A percentile compares a stretch with the other conserved stretches of the same genome.
Evolutionary conservation across 2,888 invertebrate species (phyloP).

Genomic region (Tillus elongatus): DNA sequence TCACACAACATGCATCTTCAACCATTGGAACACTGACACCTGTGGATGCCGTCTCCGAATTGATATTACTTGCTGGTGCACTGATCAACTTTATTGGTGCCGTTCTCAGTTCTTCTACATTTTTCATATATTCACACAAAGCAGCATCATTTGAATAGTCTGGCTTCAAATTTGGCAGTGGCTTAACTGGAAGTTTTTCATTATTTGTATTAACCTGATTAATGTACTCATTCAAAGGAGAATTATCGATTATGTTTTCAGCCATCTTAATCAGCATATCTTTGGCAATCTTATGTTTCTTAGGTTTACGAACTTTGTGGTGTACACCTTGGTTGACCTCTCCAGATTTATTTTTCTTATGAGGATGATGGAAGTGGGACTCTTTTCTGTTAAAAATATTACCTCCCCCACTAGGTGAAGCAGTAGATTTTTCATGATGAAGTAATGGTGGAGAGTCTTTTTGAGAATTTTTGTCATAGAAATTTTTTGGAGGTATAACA

Average conservation of each 20-base stretch:
- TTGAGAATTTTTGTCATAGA: constrained; percentile 52
- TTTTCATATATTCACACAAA: constrained; percentile 14
- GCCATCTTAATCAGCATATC: constrained; percentile 28
- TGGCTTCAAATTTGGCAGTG: neutral
- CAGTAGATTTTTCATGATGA: no score
- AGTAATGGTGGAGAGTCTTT: no score
- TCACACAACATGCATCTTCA: no score
- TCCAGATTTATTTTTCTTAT: no score
- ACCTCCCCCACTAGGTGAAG: no score
- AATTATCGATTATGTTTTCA: constrained; percentile 30
- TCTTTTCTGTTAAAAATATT: no score
- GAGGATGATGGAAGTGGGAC: no score
- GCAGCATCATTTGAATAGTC: no score
- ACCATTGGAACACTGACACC: no score
- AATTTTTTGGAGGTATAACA: constrained; percentile 45
- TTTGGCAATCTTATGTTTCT: constrained; percentile 36
- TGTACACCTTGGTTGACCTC: constrained; percentile 59
- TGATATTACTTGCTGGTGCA: no score
- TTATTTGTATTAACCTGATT: constrained; percentile 19
- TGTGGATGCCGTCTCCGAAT: no score
- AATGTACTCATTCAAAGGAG: constrained; percentile 25
- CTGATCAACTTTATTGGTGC: no score
- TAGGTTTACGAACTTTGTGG: constrained; percentile 56
- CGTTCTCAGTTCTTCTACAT: constrained; percentile 13
- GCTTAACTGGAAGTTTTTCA: constrained; percentile 7